Base-by-base conservation (phyloP, 2,797 vertebrate species). In the Columba guinea region DNA sequence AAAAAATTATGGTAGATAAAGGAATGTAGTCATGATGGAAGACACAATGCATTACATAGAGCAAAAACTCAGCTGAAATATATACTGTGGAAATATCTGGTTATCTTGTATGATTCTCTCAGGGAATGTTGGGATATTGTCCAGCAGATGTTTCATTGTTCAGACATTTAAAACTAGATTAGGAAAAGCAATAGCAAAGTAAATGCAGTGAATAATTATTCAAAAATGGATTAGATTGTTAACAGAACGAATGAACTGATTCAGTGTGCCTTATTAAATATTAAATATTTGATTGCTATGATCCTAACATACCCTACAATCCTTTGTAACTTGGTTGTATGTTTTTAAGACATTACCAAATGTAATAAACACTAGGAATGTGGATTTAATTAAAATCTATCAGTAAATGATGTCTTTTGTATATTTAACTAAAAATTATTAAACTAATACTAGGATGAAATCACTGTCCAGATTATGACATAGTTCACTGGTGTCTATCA, bases 161-260 rank as follows among this genome's bases (percentile, higher is more conserved):
- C 67, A 84, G 51, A 48, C 41, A 65, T 87, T 73, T 95, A 83
- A 93, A 93, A 85, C 28, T 71, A 76, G 68, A 87, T 84, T 91
- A 89, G 7, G 10, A 64, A 94, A 92, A 94, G 35, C 22, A 83
- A 60, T 46, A 74, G 11, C 23, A 89, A 95, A 80, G 13, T 5
- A 74, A 93, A 11, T 39, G 17, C 27, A 84, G 9, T 63, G 87
- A 89, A 73, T 79, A 85, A 69, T 69, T 67, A 51, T 83, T 60
- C 4, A 70, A 64, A 78, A 90, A 84, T 52, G 5, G 44, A 70
- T 84, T 20, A 74, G 30, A 80, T 39, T 76, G 28, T 48, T 28
- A 44, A 34, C 80, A 52, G 24, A 91, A 70, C 34, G 89, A 52
- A 85, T 51, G 6, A 90, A 70, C 26, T 65, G 48, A 75, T 76